Base-by-base conservation (phyloP, 2,888 invertebrate species). In the Mechanitis messenoides region DNA sequence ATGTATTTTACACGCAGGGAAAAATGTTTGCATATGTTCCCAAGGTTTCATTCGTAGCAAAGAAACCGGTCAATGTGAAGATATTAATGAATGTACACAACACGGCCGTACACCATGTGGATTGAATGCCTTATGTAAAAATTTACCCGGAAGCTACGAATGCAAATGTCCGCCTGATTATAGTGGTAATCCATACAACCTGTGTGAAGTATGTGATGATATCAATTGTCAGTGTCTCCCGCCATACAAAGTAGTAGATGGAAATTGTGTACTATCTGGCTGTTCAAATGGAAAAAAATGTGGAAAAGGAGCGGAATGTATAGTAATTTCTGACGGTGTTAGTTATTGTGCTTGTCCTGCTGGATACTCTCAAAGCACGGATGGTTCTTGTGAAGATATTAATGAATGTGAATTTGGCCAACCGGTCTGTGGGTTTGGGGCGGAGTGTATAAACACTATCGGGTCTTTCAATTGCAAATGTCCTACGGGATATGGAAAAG, bases 341-440 rank as follows among this genome's bases (percentile, higher is more conserved):
- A 97, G 97, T 79, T 97, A 97, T 78, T 97, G 97, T 74, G 97
- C 97, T 57, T 97, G 97, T 78, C 97, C 97, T 5, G 94, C 95
- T 77, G 97, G 97, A 20, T 97, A 92, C 79, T 92, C 93, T 62
- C 94, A 95, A 33, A 92, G 92, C 61, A 76, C 91, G 1, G 96
- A 96, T 74, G 96, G 96, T 20, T 92, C 94, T n/a, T 97, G 97
- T 76, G 91, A 93, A 81, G 96, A 97, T 80, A 93, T 96, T 55
- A 93, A 97, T 77, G 97, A 97, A 83, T 97, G 97, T 74, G 89
- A 91, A 55, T 94, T 95, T 74, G 93, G 93, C 5, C 92, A 93
- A 68, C 92, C 93, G 65, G 92, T 93, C 9, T 97, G 97, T 79
- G 96, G 96, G 3, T 95, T 94, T 75, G 96, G 96, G 20, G 97